Percentiles rank a stretch among this genome's conserved stretches.
Evolutionary conservation across 2,888 invertebrate genomes (phyloP).

Genomic region (Synanthedon andrenaeformis): DNA sequence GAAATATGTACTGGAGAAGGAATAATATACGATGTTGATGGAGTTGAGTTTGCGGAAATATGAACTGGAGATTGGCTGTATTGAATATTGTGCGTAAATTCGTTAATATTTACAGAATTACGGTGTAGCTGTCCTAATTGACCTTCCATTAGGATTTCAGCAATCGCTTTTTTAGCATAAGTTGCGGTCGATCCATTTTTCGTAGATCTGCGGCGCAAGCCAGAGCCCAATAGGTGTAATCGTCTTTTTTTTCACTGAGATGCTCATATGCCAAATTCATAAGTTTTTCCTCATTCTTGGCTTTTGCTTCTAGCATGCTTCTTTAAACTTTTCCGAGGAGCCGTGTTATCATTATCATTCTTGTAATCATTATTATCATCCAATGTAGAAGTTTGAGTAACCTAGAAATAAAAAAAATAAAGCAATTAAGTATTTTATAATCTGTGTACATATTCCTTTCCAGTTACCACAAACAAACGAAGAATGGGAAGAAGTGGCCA

Average conservation of each 20-base stretch:
- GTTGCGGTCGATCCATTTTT: slow-evolving; percentile 11
- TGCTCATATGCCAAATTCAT: no score
- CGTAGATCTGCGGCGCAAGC: slow-evolving; percentile 9
- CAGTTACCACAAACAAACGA: no score
- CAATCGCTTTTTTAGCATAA: slow-evolving; percentile 12
- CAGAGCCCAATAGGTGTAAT: slow-evolving; percentile 8
- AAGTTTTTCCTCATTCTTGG: no score
- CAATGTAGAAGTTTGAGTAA: no score
- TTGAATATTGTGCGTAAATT: background rate
- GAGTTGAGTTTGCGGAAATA: background rate
- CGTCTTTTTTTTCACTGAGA: slow-evolving; percentile 3
- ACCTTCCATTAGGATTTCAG: slow-evolving; percentile 12
- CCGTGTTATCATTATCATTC: no score
- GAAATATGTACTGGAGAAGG: slow-evolving; percentile 3
- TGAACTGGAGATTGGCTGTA: background rate
- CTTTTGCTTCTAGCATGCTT: no score
- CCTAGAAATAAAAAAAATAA: no score
- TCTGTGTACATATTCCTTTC: no score
- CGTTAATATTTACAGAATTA: slow-evolving; percentile 6
- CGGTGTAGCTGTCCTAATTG: slow-evolving; percentile 7
- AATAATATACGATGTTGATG: background rate
- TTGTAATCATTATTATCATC: no score
- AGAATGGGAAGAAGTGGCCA: no score
- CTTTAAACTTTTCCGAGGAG: no score
- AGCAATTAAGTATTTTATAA: no score